A percentile compares a stretch with the other conserved stretches of the same genome.
phyloP scores from a whole-genome alignment of 2,888 invertebrate species.

The Drosophila borealis region DNA sequence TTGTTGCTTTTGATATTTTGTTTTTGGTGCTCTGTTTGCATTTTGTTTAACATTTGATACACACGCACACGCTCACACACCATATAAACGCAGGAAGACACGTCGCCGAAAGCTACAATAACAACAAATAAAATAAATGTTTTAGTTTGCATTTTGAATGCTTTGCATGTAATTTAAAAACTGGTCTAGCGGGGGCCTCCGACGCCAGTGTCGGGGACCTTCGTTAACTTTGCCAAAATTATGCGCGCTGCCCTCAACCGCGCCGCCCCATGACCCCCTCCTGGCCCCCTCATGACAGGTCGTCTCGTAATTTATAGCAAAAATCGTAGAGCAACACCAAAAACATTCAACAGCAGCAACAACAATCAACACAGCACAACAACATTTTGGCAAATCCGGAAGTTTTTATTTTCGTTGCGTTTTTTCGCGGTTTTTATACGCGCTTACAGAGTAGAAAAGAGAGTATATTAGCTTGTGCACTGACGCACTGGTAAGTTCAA shows the following conservation, averaged over 20 bases:
- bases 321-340: slow-evolving; percentile 24
- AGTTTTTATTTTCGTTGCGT: slow-evolving; percentile 64
- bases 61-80: slow-evolving; percentile 32
- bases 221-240: slow-evolving; percentile 82
- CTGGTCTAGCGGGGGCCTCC: slow-evolving; percentile 75
- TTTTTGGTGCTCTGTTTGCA: slow-evolving; percentile 69
- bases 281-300: slow-evolving; percentile 48
- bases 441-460: no score
- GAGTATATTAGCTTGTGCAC: no score
- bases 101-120: slow-evolving; percentile 50
- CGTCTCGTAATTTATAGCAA: slow-evolving; percentile 75
- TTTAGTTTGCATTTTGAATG: slow-evolving; percentile 80
- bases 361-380: slow-evolving; percentile 23
- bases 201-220: slow-evolving; percentile 58
- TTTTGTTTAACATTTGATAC: slow-evolving; percentile 76
- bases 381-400: slow-evolving; percentile 70
- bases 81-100: slow-evolving; percentile 76
- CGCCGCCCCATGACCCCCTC: slow-evolving; percentile 21
- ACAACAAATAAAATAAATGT: slow-evolving; percentile 70
- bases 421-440: slow-evolving; percentile 24
- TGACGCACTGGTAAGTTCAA: no score
- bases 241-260: slow-evolving; percentile 72
- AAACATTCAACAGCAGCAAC: slow-evolving; percentile 17
- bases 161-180: slow-evolving; percentile 83
- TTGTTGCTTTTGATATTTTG: slow-evolving; percentile 29